A percentile compares a stretch with the other conserved stretches of the same genome.
These are phyloP conservation scores for Oligia latruncula DNA, from an alignment of 2,888 invertebrate genomes.

Conservation along the genomic window DNA sequence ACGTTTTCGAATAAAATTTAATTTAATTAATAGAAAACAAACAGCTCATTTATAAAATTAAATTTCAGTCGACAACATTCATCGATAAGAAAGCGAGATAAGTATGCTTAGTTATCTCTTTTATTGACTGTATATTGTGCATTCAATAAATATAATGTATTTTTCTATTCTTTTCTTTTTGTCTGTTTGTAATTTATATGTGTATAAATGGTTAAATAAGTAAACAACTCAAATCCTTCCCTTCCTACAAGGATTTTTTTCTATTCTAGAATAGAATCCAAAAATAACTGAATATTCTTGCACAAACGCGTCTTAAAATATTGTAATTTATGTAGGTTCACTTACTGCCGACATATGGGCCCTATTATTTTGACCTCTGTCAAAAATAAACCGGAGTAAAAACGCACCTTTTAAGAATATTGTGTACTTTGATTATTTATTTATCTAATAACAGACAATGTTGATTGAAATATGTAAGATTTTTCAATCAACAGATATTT, in stretches of 20 bases:
- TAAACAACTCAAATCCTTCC: background rate
- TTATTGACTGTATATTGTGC: no score
- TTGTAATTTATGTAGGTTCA: conserved; percentile 74
- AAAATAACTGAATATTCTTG: conserved; percentile 13
- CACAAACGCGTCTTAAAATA: conserved; percentile 60
- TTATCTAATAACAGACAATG: background rate
- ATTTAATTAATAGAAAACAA: no score
- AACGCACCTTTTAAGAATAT: conserved; percentile 18
- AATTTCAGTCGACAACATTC: no score
- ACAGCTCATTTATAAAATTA: no score
- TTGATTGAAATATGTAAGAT: background rate
- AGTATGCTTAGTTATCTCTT: no score
- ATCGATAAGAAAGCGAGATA: no score
- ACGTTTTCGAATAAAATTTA: no score
- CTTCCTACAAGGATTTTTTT: background rate
- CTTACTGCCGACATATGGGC: conserved; percentile 59
- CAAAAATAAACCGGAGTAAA: conserved; percentile 54
- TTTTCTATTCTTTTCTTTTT: no score
- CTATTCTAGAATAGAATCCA: background rate
- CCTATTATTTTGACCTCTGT: conserved; percentile 65
- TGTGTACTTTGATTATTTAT: conserved; percentile 34
- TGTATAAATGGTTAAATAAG: no score
- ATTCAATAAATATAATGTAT: no score
- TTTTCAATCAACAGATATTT: no score
- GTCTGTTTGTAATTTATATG: no score